These are phyloP conservation scores for Acropternis orthonyx DNA, from an alignment of 2,797 vertebrate genomes.

Conservation along the genomic window DNA sequence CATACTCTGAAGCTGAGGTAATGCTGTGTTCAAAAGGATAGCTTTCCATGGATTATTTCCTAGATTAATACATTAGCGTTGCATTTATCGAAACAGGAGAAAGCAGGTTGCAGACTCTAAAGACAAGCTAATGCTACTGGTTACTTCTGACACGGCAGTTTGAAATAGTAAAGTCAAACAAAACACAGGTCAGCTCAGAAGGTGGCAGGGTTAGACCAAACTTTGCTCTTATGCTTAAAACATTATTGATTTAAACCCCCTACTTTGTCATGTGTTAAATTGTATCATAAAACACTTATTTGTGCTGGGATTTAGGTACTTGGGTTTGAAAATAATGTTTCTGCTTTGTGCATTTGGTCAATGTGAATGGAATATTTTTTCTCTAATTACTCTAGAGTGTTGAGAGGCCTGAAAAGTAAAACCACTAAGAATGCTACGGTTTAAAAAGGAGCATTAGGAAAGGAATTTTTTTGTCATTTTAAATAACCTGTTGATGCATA, in stretches of 20 bases:
- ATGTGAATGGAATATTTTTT: background rate
- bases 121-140: background rate
- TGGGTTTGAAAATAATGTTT: background rate
- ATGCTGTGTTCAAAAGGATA: background rate
- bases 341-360: background rate
- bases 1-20: background rate
- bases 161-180: background rate
- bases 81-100: background rate
- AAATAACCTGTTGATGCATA: background rate
- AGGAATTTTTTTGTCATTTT: background rate
- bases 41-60: background rate
- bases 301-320: background rate
- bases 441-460: background rate
- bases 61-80: background rate
- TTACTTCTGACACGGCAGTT: background rate
- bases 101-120: background rate
- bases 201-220: background rate
- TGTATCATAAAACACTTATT: background rate
- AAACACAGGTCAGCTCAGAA: background rate
- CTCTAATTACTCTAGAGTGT: background rate
- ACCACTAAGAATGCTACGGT: background rate
- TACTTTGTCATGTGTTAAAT: background rate
- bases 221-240: background rate
- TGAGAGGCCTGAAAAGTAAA: background rate
- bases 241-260: background rate